Base-by-base conservation (phyloP, 2,797 vertebrate genomes). In the Caiman crocodilus region DNA sequence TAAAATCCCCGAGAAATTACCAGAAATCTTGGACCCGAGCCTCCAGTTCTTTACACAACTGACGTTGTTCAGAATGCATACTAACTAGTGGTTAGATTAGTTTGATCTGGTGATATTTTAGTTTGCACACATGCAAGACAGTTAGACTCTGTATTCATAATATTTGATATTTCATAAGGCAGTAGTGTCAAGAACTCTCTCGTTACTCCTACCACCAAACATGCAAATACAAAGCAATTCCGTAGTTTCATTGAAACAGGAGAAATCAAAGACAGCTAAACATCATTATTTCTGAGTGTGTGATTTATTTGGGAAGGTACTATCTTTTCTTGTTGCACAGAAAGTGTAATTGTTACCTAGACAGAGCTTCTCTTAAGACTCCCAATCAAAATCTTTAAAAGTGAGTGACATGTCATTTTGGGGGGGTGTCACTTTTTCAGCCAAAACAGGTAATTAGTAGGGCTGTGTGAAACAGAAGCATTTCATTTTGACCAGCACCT, bases 401-500 rank as follows among this genome's bases (percentile, higher is more conserved):
- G 76, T 73, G 93, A 89, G 35, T 35, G 35, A 35, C 42, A 87
- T 91, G 78, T 57, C 67, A 93, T 89, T 92, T 88, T 74, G 81
- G 55, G 28, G 28, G 83, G 93, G 61, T 64, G 35, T 35, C 35
- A 35, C 35, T 35, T 35, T 35, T 35, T 35, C 32, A 35, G 32
- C 32, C 32, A 35, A 35, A 35, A 35, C 32, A 35, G 32, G 32
- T 35, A 35, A 35, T 35, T 35, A 35, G 32, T 35, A 35, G 32
- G 32, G 32, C 32, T 35, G 32, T 35, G 5, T 35, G 32, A 35
- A 35, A 35, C 32, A 35, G 32, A 35, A 35, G 32, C 32, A 5
- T 35, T 35, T 35, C 32, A 35, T 35, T 35, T 35, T 5, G 5
- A 35, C 32, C 32, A 35, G 32, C 32, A 35, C 5, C 4, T 35